phyloP scores from a whole-genome alignment of 2,888 invertebrate genomes.

The Oscheius myriophilus region DNA sequence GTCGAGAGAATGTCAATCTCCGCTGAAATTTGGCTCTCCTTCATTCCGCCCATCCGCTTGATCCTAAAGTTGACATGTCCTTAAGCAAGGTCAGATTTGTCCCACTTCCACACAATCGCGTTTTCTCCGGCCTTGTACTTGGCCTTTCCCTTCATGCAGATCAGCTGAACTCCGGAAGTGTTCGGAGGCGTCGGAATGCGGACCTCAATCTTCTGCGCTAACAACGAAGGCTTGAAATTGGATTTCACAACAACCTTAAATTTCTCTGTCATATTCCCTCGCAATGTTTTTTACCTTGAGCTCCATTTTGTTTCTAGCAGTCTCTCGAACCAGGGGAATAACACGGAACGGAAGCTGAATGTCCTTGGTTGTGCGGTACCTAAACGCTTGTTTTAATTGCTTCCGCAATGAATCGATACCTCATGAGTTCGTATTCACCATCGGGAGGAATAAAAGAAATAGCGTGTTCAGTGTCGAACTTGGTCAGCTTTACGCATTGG shows the following conservation, averaged over 20 bases:
- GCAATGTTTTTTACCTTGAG: conserved; percentile 79
- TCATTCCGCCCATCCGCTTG: conserved; percentile 83
- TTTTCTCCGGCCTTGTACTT: conserved; percentile 99
- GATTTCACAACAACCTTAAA: conserved; percentile 89
- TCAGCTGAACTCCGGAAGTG: conserved; percentile 97
- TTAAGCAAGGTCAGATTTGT: background rate
- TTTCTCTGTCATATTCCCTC: background rate
- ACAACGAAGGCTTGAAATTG: conserved; percentile 95
- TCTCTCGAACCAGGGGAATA: conserved; percentile 96
- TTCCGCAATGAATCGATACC: conserved; percentile 75
- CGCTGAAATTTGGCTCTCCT: conserved; percentile 97
- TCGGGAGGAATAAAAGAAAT: conserved; percentile 99
- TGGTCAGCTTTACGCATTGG: conserved; percentile 98
- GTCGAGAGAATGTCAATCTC: conserved; percentile 98
- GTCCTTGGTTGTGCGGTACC: conserved; percentile 98
- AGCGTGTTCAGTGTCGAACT: conserved; percentile 99
- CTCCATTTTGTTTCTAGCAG: conserved; percentile 99
- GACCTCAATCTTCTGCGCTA: conserved; percentile 97
- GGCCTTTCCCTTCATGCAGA: conserved; percentile 96
- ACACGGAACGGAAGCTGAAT: conserved; percentile 99
- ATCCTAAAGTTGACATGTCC: conserved; percentile 71
- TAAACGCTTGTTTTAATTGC: conserved; percentile 70
- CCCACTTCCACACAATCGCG: conserved; percentile 94
- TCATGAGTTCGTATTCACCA: conserved; percentile 99
- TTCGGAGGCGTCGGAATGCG: conserved; percentile 98